Evolutionary conservation across 1,140 invertebrate genomes (phyloP), one percentile per base, ranked within the genome.

Genomic region (Helicoverpa zea): DNA sequence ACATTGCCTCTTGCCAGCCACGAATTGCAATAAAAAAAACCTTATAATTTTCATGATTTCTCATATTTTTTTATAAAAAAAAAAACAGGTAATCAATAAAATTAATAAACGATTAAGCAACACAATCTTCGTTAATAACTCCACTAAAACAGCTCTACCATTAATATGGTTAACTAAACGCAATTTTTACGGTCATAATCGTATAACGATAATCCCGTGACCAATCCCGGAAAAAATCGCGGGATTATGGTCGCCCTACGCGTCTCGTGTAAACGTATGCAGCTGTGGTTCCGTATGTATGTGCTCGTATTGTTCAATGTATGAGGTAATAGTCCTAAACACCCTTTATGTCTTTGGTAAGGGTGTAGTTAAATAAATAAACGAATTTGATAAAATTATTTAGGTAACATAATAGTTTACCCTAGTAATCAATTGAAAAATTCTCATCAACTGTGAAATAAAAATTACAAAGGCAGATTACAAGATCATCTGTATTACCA

Each of bases 181-280:
- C 75, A 66, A 77, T 66, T 77, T 77, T 54, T 51, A 77, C 75
- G 75, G 43, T 66, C 75, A 51, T 66, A 77, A 75, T 75, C 72
- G 56, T 1, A 35, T n/a, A 52, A 13, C 18, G 61, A 63, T 77
- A 77, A 77, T 77, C 75, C 72, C 72, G 54, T 75, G 72, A 75
- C 72, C 54, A 16, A 75, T 75, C 51, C 61, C 75, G 49, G 49
- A 18, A 77, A 52, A 18, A 23, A 18, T 61, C 63, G 70, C 35
- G 23, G 83, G 80, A 80, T 84, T 78, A 84, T 79, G 51, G 83
- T 52, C 66, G 61, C 82, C 78, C 68, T 68, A 80, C 43, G n/a
- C n/a, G 43, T 13, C 52, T n/a, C 68, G 43, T 70, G 63, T 75
- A 64, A 76, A 64, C 49, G n/a, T 52, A 74, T 61, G 59, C 56